phyloP scores from a whole-genome alignment of 2,888 invertebrate species.

The Heliconius hortense region DNA sequence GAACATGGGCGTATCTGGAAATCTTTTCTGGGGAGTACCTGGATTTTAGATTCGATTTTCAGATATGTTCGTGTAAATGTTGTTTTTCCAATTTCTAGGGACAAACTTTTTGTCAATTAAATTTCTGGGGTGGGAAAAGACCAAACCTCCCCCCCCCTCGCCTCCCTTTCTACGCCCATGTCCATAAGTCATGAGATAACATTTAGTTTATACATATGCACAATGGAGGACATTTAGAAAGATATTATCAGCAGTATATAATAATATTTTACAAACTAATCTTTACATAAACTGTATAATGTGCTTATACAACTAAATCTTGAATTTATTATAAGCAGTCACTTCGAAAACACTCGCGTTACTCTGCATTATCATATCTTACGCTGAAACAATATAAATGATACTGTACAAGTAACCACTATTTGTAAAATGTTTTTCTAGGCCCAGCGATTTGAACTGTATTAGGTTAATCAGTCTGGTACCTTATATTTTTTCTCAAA shows the following conservation, averaged over 20 bases:
- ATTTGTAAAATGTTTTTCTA: no score
- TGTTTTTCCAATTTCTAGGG: no score
- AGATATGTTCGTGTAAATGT: no score
- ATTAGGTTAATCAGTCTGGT: no score
- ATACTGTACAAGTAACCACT: not conserved
- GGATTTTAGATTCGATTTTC: no score
- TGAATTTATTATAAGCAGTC: not conserved
- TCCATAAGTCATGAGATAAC: not conserved
- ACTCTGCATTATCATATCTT: constrained; percentile 78
- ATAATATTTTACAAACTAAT: constrained; percentile 13
- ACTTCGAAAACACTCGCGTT: constrained; percentile 42
- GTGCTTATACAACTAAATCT: constrained; percentile 2
- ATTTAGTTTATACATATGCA: not conserved
- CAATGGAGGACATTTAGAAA: constrained; percentile 11
- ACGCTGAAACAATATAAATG: constrained; percentile 67
- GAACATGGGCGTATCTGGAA: not conserved
- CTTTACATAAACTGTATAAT: constrained; percentile 9
- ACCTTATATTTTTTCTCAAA: no score
- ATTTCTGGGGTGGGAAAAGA: no score
- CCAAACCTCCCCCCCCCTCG: no score
- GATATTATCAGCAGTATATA: constrained; percentile 2
- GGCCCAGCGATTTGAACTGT: no score
- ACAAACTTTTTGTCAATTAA: no score
- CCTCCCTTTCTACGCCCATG: no score
- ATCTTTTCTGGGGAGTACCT: no score